Base-by-base conservation (phyloP, 2,797 vertebrate species). In the Otolemur crassicaudatus region DNA sequence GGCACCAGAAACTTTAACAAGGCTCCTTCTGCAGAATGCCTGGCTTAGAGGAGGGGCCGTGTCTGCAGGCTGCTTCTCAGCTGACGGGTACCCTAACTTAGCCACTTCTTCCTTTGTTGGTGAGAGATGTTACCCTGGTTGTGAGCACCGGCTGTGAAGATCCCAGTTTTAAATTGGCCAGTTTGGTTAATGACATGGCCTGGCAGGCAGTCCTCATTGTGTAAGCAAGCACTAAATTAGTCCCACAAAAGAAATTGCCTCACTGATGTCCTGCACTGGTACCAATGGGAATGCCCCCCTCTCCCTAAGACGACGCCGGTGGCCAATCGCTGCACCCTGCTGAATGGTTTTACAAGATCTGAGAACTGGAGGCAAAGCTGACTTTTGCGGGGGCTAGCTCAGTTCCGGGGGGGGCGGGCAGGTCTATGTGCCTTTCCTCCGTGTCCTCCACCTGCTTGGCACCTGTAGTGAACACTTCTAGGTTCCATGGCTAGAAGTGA, bases 191-290 rank as follows among this genome's bases (percentile, higher is more conserved):
- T 40, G 37, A 91, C 58, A 49, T 17, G 14, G 27, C 92, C 85
- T 94, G 89, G 67, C 75, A 65, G 91, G 69, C 89, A 43, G 79
- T 31, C 70, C 91, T 93, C 69, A 69, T 90, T 96, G 75, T 72
- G 95, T 76, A 58, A 93, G 77, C 90, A 81, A 53, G 90, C 77
- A 61, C 56, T 95, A 87, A 97, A 97, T 96, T 93, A 96, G 91
- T 76, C 89, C 76, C 87, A 77, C 90, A 91, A 73, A 97, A 60
- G 77, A 96, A 73, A 94, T 70, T 69, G 31, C 77, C 96, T 53
- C 94, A 46, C 83, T 90, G 85, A 89, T 84, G 40, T 95, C 61
- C 37, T 87, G 70, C 40, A 5, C 25, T 60, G 72, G 82, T 69
- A 53, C 87, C 53, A 29, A 16, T 6, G 90, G 81, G 56, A 73